Conservation (phyloP, 2,113 vertebrate genomes). For the Seriola dumerili region DNA sequence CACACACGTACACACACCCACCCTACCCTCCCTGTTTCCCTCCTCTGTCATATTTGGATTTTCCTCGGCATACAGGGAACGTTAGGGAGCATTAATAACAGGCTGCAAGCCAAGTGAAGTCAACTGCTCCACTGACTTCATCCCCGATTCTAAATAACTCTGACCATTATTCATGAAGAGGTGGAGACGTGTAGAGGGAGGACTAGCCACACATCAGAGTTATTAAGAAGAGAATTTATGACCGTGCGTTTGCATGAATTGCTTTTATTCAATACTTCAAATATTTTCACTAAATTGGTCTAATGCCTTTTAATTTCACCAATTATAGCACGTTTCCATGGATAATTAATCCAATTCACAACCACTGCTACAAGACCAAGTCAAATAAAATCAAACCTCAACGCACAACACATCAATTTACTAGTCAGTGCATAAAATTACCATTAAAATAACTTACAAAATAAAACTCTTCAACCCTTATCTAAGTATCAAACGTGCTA, state of each 20-base stretch:
- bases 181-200: neutral
- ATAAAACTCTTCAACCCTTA: too few species aligned
- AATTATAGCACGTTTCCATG: neutral
- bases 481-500: too few species aligned
- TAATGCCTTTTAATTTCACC: neutral
- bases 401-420: neutral
- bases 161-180: conserved; percentile 25
- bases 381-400: neutral
- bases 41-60: neutral
- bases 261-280: neutral
- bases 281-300: neutral
- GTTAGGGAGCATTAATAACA: conserved; percentile 14
- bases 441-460: too few species aligned
- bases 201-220: conserved; percentile 6
- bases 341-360: neutral
- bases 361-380: neutral
- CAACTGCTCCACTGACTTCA: conserved; percentile 29
- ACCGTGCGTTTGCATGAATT: neutral
- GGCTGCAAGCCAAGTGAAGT: neutral
- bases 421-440: neutral
- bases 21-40: neutral
- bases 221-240: conserved; percentile 3
- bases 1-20: neutral
- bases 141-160: conserved; percentile 20
- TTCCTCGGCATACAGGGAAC: neutral